Base-by-base conservation (phyloP, 2,888 invertebrate genomes). In the Athetis lepigone region DNA sequence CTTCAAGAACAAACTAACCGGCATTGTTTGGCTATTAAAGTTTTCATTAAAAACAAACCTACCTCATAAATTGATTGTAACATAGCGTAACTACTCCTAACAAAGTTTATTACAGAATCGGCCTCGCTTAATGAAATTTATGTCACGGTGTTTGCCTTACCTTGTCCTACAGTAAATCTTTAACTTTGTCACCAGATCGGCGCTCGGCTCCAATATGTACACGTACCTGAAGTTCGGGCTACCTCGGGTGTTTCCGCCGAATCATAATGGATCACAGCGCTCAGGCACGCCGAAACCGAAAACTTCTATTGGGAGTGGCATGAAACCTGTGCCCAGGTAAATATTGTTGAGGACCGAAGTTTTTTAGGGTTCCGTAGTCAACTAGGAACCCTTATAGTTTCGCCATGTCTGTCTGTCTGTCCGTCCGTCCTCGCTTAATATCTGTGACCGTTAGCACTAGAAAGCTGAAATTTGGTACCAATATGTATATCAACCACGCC, bases 151-250 rank as follows among this genome's bases (percentile, higher is more conserved):
- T 50, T 70, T 59, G 43, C 18, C 40, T 69, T 75, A 54, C 71
- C 77, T 77, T 77, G 72, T 52, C 39, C 76, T 69, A 65, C 46
- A 71, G 40, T 37, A 68, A 29, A 45, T 36, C 40, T n/a, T 57
- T 64, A 55, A 16, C 56, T 62, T 71, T 75, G 52, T 56, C 47
- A 56, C 59, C 87, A 97, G 97, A 91, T 97, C 98, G 61, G 98
- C 98, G 0, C 95, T 98, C 66, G 98, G 98, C 43, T 97, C 98
- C 43, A 98, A 98, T 88, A 98, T 98, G 96, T 98, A 98, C 91
- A 98, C 98, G 21, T 99, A 99, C 91, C 95, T 99, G 73, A 98
- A 98, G 92, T 99, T 98, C 85, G 99, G 99, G 0, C 95, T 99
- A 58, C 99, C 99, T 1, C 96, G 99, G 56, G 98, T 98, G 2